phyloP scores from a whole-genome alignment of 2,113 vertebrate species.

The Anolis sagrei region DNA sequence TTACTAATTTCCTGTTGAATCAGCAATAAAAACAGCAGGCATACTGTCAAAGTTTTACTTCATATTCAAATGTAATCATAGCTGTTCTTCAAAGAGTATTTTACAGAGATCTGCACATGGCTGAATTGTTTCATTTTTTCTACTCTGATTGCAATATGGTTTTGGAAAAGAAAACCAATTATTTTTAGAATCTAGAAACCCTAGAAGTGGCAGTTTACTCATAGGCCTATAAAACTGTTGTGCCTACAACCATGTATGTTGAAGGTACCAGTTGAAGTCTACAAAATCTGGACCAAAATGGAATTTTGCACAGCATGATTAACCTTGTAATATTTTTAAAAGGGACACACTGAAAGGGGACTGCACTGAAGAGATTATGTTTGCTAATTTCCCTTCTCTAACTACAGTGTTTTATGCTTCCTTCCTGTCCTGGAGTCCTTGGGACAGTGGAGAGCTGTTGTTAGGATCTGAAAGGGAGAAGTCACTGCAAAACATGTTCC shows the following conservation, averaged over 20 bases:
- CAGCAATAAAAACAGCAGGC: neutral
- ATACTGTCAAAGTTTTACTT: conserved; percentile 6
- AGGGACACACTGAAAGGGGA: no score
- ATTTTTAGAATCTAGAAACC: neutral
- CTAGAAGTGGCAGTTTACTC: neutral
- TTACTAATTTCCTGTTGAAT: conserved; percentile 8
- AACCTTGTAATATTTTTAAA: neutral
- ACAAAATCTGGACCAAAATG: neutral
- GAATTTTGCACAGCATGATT: neutral
- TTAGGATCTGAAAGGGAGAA: no score
- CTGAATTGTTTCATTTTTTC: neutral
- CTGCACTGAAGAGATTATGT: no score
- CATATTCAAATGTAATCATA: neutral
- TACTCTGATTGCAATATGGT: neutral
- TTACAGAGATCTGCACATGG: neutral
- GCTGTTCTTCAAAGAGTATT: neutral
- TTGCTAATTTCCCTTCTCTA: no score
- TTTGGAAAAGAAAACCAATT: neutral
- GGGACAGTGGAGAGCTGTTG: no score
- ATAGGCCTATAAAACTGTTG: neutral
- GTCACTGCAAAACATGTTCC: no score
- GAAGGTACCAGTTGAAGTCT: neutral
- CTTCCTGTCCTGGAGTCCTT: no score
- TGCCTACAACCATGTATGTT: no score
- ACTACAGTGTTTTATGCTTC: no score